Percentiles rank a stretch among this genome's conserved stretches.
phyloP scores from a whole-genome alignment of 1,140 invertebrate species.

The Pseudomyrmex pallidus region DNA sequence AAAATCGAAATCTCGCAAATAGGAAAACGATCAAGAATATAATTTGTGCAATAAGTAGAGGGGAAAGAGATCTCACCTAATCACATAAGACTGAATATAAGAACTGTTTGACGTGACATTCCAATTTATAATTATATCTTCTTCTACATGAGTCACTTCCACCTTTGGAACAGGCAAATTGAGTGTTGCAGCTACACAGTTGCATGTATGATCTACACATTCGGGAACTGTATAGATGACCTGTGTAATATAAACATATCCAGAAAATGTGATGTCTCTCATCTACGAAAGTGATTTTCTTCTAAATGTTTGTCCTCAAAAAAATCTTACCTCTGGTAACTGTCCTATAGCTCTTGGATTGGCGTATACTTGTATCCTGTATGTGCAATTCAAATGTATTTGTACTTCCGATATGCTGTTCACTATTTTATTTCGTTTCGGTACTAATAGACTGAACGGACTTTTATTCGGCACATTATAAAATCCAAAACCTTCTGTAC shows the following conservation, averaged over 20 bases:
- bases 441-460: constrained; percentile 72
- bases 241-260: constrained; percentile 59
- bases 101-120: constrained; percentile 55
- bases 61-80: constrained; percentile 73
- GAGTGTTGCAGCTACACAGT: constrained; percentile 62
- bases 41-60: background rate
- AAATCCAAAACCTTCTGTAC: constrained; percentile 70
- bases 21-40: background rate
- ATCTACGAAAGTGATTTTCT: too few species aligned
- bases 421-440: constrained; percentile 71
- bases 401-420: constrained; percentile 73
- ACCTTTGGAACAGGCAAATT: constrained; percentile 71
- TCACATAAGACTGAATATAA: constrained; percentile 67
- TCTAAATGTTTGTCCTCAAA: too few species aligned
- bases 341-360: constrained; percentile 75
- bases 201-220: constrained; percentile 74
- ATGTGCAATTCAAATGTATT: constrained; percentile 76
- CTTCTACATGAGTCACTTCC: constrained; percentile 41
- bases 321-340: constrained; percentile 53
- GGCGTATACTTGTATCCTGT: constrained; percentile 77
- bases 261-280: constrained; percentile 23
- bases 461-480: constrained; percentile 69
- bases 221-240: constrained; percentile 76
- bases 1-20: background rate
- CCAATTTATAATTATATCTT: constrained; percentile 75